phyloP scores from a whole-genome alignment of 1,140 invertebrate genomes.

The Plodia interpunctella region DNA sequence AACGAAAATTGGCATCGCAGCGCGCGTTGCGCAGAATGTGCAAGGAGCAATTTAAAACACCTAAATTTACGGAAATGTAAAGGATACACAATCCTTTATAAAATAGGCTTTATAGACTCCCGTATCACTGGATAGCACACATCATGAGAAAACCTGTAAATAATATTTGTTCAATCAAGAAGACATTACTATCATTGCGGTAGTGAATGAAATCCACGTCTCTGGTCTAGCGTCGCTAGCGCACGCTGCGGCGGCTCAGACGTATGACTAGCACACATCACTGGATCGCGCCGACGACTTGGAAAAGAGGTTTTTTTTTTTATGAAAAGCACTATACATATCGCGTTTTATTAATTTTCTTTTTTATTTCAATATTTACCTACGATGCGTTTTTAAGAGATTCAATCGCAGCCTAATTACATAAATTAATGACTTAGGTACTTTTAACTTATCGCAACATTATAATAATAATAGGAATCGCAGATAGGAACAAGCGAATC shows the following conservation, averaged over 20 bases:
- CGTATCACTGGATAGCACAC: no score
- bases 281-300: not conserved
- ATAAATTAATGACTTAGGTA: not conserved
- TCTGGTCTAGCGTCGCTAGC: no score
- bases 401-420: not conserved
- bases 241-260: no score
- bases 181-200: no score
- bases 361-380: not conserved
- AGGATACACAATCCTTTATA: no score
- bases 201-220: no score
- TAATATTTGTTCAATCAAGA: no score
- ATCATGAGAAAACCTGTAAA: no score
- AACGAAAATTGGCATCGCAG: not conserved
- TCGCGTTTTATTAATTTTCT: not conserved
- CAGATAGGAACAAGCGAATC: no score
- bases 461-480: no score
- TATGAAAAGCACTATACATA: not conserved
- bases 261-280: slow-evolving; percentile 10
- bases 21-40: not conserved
- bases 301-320: not conserved
- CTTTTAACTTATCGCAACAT: no score
- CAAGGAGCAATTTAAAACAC: not conserved
- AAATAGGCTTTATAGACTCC: not conserved
- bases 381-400: not conserved
- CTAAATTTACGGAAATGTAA: not conserved